Evolutionary conservation across 2,888 invertebrate genomes (phyloP), one percentile per base, ranked within the genome.

Genomic region (Polylopha cassiicola): DNA sequence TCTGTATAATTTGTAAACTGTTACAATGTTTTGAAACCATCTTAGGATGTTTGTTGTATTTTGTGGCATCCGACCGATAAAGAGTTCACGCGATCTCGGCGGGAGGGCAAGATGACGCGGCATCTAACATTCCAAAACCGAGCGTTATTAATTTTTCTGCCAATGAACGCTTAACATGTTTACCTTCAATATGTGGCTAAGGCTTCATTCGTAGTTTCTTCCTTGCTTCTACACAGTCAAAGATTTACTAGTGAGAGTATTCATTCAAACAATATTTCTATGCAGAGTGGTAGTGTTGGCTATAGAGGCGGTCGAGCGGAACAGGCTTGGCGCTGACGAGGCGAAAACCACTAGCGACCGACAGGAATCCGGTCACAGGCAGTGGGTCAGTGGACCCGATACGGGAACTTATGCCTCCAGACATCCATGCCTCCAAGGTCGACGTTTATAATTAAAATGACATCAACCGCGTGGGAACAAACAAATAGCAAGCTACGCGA

Each of bases 391-490:
- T 73, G 72, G 74, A 73, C 65, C 66, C 59, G 47, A 53, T 55
- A 63, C 65, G 58, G 55, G 47, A 50, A 47, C 44, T 41, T 43
- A 47, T 48, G 50, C 57, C 54, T 55, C 50, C 58, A 61, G 66
- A 55, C 65, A 67, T 65, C 66, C 61, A 62, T 55, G 53, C 58
- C 58, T 55, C 61, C 66, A 71, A 71, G 63, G 61, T 63, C 69
- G 58, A 65, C 73, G 68, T 69, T 74, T 72, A 76, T 77, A 76
- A 80, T 79, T 74, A 76, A 79, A 77, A 76, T 75, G 79, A 81
- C 79, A 80, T 81, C 77, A 82, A 79, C 73, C 68, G 73, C 81
- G 82, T 82, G 82, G 79, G 82, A 84, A 82, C 74, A 62, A 55
- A 64, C 68, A 73, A 78, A 76, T 75, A 71, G 67, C 75, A 69